phyloP scores from a whole-genome alignment of 2,113 vertebrate species.

The Tichodroma muraria region DNA sequence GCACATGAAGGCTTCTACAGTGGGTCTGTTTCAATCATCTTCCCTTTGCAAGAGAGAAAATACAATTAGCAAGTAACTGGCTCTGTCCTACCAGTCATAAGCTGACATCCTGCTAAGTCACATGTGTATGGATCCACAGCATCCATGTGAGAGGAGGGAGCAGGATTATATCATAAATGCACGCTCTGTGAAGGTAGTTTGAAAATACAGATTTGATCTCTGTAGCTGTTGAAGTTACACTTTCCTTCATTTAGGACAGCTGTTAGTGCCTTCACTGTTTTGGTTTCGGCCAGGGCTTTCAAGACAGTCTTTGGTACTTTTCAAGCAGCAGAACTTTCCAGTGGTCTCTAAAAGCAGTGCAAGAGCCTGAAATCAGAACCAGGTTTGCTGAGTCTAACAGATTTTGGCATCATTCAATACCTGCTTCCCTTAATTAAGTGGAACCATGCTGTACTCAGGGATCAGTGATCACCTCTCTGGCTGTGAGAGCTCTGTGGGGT shows the following conservation, averaged over 20 bases:
- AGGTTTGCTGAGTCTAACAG: not conserved
- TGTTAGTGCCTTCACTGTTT: not conserved
- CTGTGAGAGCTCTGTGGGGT: not conserved
- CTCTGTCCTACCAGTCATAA: not conserved
- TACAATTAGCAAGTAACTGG: not conserved
- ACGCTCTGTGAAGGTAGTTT: not conserved
- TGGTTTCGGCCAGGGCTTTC: not conserved
- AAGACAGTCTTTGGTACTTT: not conserved
- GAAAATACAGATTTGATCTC: not conserved
- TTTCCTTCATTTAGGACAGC: not conserved
- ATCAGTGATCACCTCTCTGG: not conserved
- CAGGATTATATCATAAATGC: not conserved
- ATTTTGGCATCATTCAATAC: not conserved
- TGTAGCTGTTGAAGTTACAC: not conserved
- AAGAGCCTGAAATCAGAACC: not conserved
- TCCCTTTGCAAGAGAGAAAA: not conserved
- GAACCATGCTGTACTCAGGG: fast-evolving
- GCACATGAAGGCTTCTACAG: not conserved
- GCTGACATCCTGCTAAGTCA: not conserved
- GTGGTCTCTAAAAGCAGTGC: not conserved
- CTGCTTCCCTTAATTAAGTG: not conserved
- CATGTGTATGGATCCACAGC: not conserved
- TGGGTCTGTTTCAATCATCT: not conserved
- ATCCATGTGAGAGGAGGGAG: not conserved
- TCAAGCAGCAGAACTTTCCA: not conserved